Conservation (phyloP, 2,797 vertebrate genomes). For the Mormyrus hasselquistii region DNA sequence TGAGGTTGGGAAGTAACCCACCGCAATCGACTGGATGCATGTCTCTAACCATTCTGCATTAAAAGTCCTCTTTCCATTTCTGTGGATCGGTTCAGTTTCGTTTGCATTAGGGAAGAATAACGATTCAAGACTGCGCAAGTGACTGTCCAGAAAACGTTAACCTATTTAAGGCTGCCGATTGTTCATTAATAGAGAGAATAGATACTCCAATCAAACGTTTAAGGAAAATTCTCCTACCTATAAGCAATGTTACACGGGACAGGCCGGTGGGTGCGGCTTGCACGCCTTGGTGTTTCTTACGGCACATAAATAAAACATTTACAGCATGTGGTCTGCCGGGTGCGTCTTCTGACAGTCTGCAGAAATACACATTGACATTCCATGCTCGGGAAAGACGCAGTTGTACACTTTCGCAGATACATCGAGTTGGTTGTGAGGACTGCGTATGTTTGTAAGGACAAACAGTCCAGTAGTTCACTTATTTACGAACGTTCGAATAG, state of each 20-base stretch:
- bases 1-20: not conserved
- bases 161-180: not conserved
- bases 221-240: not conserved
- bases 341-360: not conserved
- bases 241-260: not conserved
- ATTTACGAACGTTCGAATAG: not conserved
- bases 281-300: not conserved
- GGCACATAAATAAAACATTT: conserved; percentile 1
- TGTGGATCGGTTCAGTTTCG: not conserved
- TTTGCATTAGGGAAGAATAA: not conserved
- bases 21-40: not conserved
- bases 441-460: not conserved
- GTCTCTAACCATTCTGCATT: not conserved
- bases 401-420: not conserved
- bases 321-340: not conserved
- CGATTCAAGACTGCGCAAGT: not conserved
- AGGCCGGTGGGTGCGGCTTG: not conserved
- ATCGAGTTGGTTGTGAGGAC: not conserved
- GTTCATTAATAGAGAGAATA: not conserved
- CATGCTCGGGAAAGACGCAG: not conserved
- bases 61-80: not conserved
- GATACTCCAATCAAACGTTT: not conserved
- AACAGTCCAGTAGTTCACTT: not conserved
- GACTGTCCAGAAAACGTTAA: not conserved
- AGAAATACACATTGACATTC: not conserved